Evolutionary conservation across 1,140 invertebrate genomes (phyloP).

Genomic region (Drosophila pachea): DNA sequence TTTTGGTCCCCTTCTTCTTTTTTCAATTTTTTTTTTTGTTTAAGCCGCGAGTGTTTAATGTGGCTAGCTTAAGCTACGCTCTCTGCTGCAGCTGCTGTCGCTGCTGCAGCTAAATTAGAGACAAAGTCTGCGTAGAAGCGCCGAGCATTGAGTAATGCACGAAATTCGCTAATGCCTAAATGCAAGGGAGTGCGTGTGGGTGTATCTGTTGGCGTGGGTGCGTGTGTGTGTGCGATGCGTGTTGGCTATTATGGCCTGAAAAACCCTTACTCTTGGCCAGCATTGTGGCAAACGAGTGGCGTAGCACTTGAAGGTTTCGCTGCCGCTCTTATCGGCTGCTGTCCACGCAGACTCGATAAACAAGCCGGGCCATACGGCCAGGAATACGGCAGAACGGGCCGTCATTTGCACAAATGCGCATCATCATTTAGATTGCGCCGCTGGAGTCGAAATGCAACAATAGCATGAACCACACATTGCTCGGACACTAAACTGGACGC

Average conservation of each 20-base stretch:
- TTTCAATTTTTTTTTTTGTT: background rate
- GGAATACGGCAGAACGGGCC: conserved; percentile 17
- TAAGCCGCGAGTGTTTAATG: conserved; percentile 20
- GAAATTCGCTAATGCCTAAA: conserved; percentile 39
- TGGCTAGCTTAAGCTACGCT: conserved; percentile 33
- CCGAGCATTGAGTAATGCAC: conserved; percentile 24
- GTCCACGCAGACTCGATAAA: conserved; percentile 54
- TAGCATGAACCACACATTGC: conserved; percentile 30
- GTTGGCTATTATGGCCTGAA: conserved; percentile 3
- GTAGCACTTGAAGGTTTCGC: conserved; percentile 50
- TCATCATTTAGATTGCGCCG: conserved; percentile 38
- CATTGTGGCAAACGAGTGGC: conserved; percentile 19
- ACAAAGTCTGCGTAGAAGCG: conserved; percentile 25
- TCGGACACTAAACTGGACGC: conserved; percentile 24
- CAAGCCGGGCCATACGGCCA: conserved; percentile 21
- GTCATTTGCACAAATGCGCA: conserved; percentile 51
- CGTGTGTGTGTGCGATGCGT: conserved; percentile 1
- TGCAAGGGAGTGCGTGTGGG: conserved; percentile 4
- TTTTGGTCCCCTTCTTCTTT: background rate
- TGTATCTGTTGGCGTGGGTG: background rate
- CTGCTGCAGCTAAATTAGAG: conserved; percentile 45
- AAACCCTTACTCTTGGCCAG: conserved; percentile 1
- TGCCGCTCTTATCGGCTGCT: conserved; percentile 54
- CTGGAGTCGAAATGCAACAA: conserved; percentile 42
- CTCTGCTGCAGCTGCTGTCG: background rate